Base-by-base conservation (phyloP, 2,797 vertebrate genomes). In the Serranus cabrilla region DNA sequence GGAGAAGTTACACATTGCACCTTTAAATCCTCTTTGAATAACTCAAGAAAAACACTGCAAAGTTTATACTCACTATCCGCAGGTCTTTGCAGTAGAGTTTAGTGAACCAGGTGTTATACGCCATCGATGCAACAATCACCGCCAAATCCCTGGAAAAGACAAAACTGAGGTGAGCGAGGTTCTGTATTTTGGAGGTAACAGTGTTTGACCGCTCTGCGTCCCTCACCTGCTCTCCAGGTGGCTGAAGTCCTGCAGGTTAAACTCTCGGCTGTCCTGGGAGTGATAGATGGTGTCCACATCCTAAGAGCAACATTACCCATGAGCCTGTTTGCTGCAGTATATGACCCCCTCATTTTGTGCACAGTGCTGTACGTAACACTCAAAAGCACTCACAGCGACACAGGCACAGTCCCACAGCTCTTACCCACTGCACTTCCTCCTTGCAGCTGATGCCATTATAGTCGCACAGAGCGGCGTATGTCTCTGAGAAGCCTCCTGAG, bases 201-300 rank as follows among this genome's bases (percentile, higher is more conserved):
- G 7, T 27, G 18, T 66, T 21, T 34, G 58, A 25, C 52, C 2
- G 11, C 45, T 45, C 25, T 23, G 10, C 0, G 0, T 34, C 47
- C 58, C 81, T 87, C 81, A 97, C 97, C 97, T 96, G 93, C 96
- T 97, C 87, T 97, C 97, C 83, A 98, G 91, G 93, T 98, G 97
- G 89, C 96, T 97, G 90, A 98, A 98, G 87, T 98, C 97, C 90
- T 96, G 89, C 88, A 98, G 93, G 91, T 96, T 97, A 88, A 98
- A 97, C 92, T 97, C 96, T 27, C 96, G 92, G 90, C 96, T 98
- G 92, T 98, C 97, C 91, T 97, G 97, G 1, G 97, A 97, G 90
- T 97, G 97, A 88, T 98, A 98, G 88, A 98, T 97, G 45, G 97
- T 98, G 91, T 98, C 97, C 87, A 98, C 97, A 74, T 98, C 97